Evolutionary conservation across 30 jellyfish, hydroid and myxozoan species (phyloP).

Genomic region (Pelagia noctiluca): DNA sequence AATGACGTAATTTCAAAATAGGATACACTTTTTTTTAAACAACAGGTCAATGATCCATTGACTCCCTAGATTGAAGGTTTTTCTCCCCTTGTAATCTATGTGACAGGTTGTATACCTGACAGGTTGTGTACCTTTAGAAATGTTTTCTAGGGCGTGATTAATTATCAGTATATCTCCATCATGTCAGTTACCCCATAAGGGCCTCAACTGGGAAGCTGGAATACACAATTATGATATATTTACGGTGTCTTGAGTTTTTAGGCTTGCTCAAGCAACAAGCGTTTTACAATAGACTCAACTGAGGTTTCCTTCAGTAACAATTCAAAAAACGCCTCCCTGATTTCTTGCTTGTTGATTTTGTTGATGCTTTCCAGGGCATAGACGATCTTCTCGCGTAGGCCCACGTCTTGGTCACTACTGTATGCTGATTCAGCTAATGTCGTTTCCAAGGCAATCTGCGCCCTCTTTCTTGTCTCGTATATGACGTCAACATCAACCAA

Average conservation of each 20-base stretch:
- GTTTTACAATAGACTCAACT: conserved; percentile 81
- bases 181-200: not conserved
- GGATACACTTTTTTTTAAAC: no score
- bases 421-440: conserved; percentile 73
- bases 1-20: no score
- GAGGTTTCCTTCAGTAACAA: conserved; percentile 90
- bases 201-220: not conserved
- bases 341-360: conserved; percentile 82
- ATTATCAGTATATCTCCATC: no score
- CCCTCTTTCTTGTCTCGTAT: conserved; percentile 80
- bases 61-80: no score
- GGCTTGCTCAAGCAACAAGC: conserved; percentile 59
- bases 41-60: no score
- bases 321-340: conserved; percentile 92
- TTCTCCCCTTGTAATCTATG: no score
- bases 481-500: conserved; percentile 67
- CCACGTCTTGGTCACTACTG: conserved; percentile 61
- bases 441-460: conserved; percentile 86
- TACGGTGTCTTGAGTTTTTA: not conserved
- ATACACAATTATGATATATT: not conserved
- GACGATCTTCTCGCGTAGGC: conserved; percentile 79
- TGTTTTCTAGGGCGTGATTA: no score
- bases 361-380: conserved; percentile 88
- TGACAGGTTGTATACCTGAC: no score
- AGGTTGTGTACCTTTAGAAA: no score